Conservation (phyloP, 2,797 vertebrate species). For the Philypnodon macrostomus region DNA sequence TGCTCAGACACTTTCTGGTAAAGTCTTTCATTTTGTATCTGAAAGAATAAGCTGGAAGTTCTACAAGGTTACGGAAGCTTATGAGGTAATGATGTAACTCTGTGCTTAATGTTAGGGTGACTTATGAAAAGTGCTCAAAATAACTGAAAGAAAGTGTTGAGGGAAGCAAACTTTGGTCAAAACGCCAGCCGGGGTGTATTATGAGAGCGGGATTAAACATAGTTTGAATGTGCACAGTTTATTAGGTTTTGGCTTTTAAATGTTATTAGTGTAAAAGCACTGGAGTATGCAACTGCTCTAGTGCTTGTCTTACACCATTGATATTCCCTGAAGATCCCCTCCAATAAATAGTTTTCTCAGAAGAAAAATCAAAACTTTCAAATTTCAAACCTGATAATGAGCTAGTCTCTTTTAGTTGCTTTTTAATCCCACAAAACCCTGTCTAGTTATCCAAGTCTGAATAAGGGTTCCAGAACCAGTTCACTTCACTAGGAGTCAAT, state of each 20-base stretch:
- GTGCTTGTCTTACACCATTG: no score
- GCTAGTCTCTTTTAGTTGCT: no score
- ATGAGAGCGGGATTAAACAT: neutral
- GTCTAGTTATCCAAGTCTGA: no score
- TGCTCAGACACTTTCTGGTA: constrained; percentile 7
- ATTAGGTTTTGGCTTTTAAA: neutral
- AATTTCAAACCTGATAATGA: no score
- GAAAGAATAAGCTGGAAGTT: neutral
- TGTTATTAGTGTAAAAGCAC: no score
- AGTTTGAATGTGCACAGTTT: neutral
- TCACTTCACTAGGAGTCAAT: no score
- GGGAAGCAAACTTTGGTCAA: neutral
- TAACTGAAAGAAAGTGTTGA: constrained; percentile 5
- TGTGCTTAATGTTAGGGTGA: constrained; percentile 4
- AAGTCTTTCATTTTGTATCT: neutral
- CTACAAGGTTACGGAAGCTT: constrained; percentile 9
- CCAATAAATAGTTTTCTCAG: no score
- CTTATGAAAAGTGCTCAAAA: constrained; percentile 13
- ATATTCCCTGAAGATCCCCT: no score
- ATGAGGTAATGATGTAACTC: neutral
- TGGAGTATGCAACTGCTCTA: no score
- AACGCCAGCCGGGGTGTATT: neutral
- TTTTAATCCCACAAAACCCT: no score
- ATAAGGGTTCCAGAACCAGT: no score
- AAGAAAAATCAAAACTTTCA: no score